A percentile compares a stretch with the other conserved stretches of the same genome.
phyloP scores from a whole-genome alignment of 37 sponge, comb jelly and placozoan species.

The Tethya wilhelma region DNA sequence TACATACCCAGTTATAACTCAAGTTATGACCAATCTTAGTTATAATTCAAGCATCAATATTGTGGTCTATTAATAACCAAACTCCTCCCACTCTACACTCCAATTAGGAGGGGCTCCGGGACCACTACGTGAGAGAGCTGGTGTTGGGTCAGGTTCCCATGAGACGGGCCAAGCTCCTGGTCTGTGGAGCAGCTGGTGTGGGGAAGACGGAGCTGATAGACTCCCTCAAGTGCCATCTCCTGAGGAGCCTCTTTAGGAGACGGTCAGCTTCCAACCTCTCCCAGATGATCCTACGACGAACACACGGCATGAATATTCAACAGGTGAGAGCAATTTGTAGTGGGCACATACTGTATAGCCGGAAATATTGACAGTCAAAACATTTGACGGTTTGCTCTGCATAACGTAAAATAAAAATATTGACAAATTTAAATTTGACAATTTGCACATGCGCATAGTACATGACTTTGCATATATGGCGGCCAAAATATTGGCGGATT shows the following conservation, averaged over 20 bases:
- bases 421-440: no score
- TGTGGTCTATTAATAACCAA: not conserved
- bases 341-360: no score
- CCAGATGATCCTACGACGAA: constrained; percentile 39
- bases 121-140: constrained; percentile 66
- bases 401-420: no score
- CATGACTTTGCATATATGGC: no score
- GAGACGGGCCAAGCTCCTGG: constrained; percentile 70
- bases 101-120: constrained; percentile 40
- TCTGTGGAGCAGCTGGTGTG: constrained; percentile 84
- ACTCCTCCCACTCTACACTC: not conserved
- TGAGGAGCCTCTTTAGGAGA: constrained; percentile 66
- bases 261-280: constrained; percentile 51
- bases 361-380: no score
- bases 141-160: constrained; percentile 44
- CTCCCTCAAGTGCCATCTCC: constrained; percentile 68
- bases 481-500: no score
- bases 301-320: constrained; percentile 66
- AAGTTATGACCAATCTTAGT: no score
- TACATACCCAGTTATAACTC: no score
- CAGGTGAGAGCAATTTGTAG: no score
- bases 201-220: constrained; percentile 85
- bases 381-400: no score
- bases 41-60: no score
- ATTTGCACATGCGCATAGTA: no score